Percentiles rank a stretch among this genome's conserved stretches.
Conservation (phyloP, 2,797 vertebrate genomes). For the Myotis findleyi region DNA sequence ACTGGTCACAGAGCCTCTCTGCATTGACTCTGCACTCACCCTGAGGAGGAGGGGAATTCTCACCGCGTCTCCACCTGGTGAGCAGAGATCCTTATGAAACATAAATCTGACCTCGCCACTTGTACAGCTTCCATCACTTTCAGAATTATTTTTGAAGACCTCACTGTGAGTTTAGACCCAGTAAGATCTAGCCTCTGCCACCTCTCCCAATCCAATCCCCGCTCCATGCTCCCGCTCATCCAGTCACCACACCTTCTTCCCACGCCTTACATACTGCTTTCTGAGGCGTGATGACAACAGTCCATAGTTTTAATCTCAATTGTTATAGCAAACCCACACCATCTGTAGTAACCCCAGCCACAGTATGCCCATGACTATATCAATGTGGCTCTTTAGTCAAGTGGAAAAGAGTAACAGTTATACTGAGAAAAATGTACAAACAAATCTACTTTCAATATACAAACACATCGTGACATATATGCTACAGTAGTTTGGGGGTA, state of each 20-base stretch:
- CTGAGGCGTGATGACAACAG: not conserved
- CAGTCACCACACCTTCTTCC: not conserved
- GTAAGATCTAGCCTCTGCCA: not conserved
- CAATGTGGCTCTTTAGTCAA: not conserved
- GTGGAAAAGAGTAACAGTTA: not conserved
- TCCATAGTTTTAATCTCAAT: not conserved
- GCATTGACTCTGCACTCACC: not conserved
- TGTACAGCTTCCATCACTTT: not conserved
- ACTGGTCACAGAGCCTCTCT: accelerated
- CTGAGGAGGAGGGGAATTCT: not conserved
- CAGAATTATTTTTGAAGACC: not conserved
- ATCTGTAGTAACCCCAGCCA: not conserved
- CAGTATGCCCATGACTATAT: not conserved
- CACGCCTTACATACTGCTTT: not conserved
- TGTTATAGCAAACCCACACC: not conserved
- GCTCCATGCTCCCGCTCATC: not conserved
- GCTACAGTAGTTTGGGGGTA: not conserved
- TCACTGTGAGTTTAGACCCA: not conserved
- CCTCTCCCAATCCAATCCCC: not conserved
- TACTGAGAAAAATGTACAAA: not conserved
- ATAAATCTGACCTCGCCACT: not conserved
- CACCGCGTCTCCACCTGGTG: accelerated
- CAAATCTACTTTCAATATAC: constrained; percentile 30
- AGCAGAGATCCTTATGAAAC: not conserved
- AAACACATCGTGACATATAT: not conserved